Evolutionary conservation across 2,797 vertebrate genomes (phyloP).

Genomic region (Salmo trutta): DNA sequence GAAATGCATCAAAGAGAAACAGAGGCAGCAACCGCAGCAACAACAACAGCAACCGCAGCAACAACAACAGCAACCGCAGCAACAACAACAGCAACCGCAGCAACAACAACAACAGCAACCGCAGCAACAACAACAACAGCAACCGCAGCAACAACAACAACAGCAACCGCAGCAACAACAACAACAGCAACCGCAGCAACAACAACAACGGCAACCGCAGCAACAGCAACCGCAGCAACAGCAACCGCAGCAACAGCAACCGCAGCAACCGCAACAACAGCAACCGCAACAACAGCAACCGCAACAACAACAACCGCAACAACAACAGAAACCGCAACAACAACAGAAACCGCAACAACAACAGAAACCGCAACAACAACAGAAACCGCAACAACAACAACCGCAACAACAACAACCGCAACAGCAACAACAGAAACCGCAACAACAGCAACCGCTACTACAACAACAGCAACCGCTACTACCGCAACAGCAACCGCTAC

Average conservation of each 20-base stretch:
- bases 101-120: background rate
- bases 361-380: accelerated
- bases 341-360: background rate
- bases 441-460: accelerated
- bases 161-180: too few species aligned
- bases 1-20: constrained; percentile 74
- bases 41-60: background rate
- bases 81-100: constrained; percentile 55
- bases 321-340: constrained; percentile 28
- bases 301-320: background rate
- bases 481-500: background rate
- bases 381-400: too few species aligned
- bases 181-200: background rate
- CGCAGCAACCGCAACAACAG: background rate
- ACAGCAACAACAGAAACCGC: background rate
- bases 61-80: constrained; percentile 12
- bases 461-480: constrained; percentile 23
- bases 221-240: constrained; percentile 17
- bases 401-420: background rate
- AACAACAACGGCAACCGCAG: constrained; percentile 54
- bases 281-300: constrained; percentile 10
- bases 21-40: constrained; percentile 12
- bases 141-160: too few species aligned
- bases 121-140: too few species aligned
- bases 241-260: background rate